Evolutionary conservation across 2,888 invertebrate species (phyloP).

Genomic region (Hybos culiciformis): DNA sequence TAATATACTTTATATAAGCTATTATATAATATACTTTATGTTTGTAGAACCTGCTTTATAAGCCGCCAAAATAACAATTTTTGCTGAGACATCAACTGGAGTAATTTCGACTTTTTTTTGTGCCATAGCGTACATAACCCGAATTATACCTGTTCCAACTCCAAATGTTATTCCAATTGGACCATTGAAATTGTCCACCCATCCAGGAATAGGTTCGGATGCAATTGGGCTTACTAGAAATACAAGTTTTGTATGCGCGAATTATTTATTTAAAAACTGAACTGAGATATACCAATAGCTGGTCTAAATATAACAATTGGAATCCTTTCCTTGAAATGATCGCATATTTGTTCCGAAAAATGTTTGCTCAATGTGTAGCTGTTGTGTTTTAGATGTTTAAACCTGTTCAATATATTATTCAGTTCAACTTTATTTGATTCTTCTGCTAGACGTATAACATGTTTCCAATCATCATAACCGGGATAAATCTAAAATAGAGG

Average conservation of each 20-base stretch:
- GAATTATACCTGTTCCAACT: slow-evolving; percentile 16
- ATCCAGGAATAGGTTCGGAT: slow-evolving; percentile 36
- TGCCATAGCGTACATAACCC: slow-evolving; percentile 49
- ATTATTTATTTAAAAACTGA: no score
- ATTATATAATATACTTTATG: neutral
- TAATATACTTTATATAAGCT: no score
- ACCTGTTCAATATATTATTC: slow-evolving; percentile 34
- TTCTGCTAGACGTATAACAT: slow-evolving; percentile 51
- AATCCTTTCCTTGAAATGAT: slow-evolving; percentile 49
- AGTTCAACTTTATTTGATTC: slow-evolving; percentile 42
- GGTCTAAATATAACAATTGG: slow-evolving; percentile 73
- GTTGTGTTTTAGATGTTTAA: slow-evolving; percentile 52
- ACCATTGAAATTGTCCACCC: slow-evolving; percentile 89
- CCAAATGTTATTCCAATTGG: slow-evolving; percentile 45
- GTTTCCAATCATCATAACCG: slow-evolving; percentile 51
- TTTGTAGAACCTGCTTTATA: slow-evolving; percentile 47
- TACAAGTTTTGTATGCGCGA: no score
- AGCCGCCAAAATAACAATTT: slow-evolving; percentile 51
- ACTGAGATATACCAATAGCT: slow-evolving; percentile 68
- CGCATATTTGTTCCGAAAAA: slow-evolving; percentile 66
- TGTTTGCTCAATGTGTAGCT: slow-evolving; percentile 88
- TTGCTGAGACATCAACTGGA: slow-evolving; percentile 68
- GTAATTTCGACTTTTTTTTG: slow-evolving; percentile 56
- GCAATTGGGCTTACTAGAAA: no score
- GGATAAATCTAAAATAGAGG: slow-evolving; percentile 22